Percentiles rank a stretch among this genome's conserved stretches.
Evolutionary conservation across 2,797 vertebrate genomes (phyloP).

Genomic region (Syngnathus acus): DNA sequence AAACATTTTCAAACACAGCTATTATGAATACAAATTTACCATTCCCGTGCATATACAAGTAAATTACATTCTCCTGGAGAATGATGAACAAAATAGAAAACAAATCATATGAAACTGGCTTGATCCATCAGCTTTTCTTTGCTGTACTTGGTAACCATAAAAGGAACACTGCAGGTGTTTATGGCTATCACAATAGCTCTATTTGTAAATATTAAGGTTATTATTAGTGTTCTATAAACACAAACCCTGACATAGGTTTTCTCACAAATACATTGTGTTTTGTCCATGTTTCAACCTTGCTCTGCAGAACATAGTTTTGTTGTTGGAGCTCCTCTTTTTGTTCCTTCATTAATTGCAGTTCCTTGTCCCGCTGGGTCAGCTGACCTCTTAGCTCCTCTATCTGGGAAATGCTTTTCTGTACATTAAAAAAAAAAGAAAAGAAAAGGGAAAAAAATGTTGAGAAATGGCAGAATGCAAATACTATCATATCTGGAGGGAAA

Average conservation of each 20-base stretch:
- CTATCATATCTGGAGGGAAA: no score
- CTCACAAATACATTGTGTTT: not conserved
- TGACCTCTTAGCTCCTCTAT: constrained; percentile 64
- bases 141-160: no score
- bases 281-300: constrained; percentile 71
- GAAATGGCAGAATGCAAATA: not conserved
- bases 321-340: constrained; percentile 75
- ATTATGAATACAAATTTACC: not conserved
- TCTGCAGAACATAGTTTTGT: constrained; percentile 82
- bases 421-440: constrained; percentile 1
- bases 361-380: constrained; percentile 68
- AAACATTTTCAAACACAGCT: not conserved
- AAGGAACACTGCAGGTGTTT: no score
- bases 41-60: no score
- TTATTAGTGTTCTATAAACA: no score
- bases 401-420: constrained; percentile 42
- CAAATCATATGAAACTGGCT: no score
- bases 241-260: not conserved
- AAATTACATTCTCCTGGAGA: no score
- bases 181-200: no score
- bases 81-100: no score
- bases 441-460: not conserved
- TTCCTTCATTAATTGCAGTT: constrained; percentile 64
- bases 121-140: no score
- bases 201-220: no score